phyloP scores from a whole-genome alignment of 1,140 invertebrate genomes.

The Oryzaephilus surinamensis region DNA sequence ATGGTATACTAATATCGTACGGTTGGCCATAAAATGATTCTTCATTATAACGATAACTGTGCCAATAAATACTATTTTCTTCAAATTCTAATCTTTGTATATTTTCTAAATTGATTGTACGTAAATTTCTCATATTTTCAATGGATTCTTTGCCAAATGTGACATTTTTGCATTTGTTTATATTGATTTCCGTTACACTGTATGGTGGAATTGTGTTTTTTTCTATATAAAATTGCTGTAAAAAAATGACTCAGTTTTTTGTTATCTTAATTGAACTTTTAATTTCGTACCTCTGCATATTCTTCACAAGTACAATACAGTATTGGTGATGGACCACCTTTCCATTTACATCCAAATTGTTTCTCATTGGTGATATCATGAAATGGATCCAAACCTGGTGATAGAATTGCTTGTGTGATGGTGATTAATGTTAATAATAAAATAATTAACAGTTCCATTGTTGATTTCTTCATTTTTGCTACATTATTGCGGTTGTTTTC shows the following conservation, averaged over 20 bases:
- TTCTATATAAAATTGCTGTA: constrained; percentile 28
- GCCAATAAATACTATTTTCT: constrained; percentile 26
- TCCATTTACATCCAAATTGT: constrained; percentile 21
- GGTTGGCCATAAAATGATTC: constrained; percentile 17
- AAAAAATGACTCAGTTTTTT: constrained; percentile 2
- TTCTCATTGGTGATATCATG: constrained; percentile 18
- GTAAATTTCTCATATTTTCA: constrained; percentile 22
- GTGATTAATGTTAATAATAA: too few relatives aligned
- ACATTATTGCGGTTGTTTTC: constrained; percentile 4
- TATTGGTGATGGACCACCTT: background rate
- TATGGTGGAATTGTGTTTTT: constrained; percentile 22
- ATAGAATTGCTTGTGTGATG: too few relatives aligned
- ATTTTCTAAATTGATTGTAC: constrained; percentile 23
- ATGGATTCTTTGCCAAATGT: constrained; percentile 25
- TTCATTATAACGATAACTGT: constrained; percentile 17
- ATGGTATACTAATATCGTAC: constrained; percentile 22
- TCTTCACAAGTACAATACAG: too few relatives aligned
- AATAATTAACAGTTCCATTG: constrained; percentile 1
- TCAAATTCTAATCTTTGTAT: constrained; percentile 23
- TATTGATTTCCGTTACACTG: constrained; percentile 21
- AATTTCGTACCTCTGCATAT: too few relatives aligned
- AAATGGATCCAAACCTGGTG: too few relatives aligned
- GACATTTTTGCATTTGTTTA: constrained; percentile 25
- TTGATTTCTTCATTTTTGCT: constrained; percentile 8
- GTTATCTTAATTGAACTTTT: background rate